Conservation (phyloP, 2,797 vertebrate species). For the Echeneis naucrates region DNA sequence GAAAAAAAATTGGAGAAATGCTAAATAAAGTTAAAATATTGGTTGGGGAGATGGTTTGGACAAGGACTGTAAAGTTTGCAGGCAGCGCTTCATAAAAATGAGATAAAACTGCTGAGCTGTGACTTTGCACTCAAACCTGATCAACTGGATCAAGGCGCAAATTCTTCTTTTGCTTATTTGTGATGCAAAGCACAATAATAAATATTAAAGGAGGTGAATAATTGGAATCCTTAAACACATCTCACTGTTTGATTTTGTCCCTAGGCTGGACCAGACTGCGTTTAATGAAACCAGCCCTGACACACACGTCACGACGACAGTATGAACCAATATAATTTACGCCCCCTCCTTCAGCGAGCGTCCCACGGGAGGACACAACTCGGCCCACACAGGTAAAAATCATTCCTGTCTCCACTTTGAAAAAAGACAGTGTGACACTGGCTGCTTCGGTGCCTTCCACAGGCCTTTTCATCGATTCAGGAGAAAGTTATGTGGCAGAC, state of each 20-base stretch:
- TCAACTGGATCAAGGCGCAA: constrained; percentile 22
- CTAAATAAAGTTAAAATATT: neutral
- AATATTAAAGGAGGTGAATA: neutral
- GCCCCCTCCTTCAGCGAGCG: neutral
- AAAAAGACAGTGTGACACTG: neutral
- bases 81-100: constrained; percentile 10
- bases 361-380: neutral
- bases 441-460: constrained; percentile 2
- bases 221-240: neutral
- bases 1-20: neutral
- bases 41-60: neutral
- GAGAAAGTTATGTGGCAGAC: constrained; percentile 19
- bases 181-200: neutral
- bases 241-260: neutral
- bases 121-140: constrained; percentile 17
- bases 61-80: constrained; percentile 1
- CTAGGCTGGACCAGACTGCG: neutral
- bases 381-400: neutral
- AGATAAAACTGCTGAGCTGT: constrained; percentile 24
- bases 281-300: neutral
- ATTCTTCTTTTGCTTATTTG: neutral
- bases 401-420: neutral
- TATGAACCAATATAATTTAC: neutral
- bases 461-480: constrained; percentile 17
- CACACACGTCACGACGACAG: neutral